Evolutionary conservation across 2,797 vertebrate genomes (phyloP), one percentile per base, ranked within the genome.

Genomic region (Tapirus indicus): DNA sequence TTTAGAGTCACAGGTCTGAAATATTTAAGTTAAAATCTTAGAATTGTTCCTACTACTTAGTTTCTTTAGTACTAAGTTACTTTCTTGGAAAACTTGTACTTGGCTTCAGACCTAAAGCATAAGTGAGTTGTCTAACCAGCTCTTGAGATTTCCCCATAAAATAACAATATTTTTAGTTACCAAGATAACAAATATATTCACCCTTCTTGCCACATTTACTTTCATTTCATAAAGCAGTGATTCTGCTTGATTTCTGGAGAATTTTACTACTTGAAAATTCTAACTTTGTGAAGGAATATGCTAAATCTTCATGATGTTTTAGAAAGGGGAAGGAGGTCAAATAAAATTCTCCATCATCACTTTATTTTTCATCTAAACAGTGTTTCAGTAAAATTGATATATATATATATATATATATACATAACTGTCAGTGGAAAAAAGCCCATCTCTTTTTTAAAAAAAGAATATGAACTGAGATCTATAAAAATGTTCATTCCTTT

Each of bases 241-340:
- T 87, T 91, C 35, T 74, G 38, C 20, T 78, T 91, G 49, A 91
- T 74, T 87, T 87, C 49, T 38, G 25, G 44, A 86, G n/a, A 92
- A 74, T 74, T 95, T 35, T 62, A 74, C 38, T 92, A 75, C 56
- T n/a, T 92, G 56, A 82, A 74, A 95, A 72, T 27, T 72, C 32
- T 56, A n/a, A 86, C 21, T 47, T 38, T 64, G 16, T 54, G 66
- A 66, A 62, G 72, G 10, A 75, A 78, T 23, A 66, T 41, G 56
- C 12, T 80, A 64, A 91, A 72, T 79, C 38, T 91, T 79, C 64
- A 74, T 25, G 62, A 56, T 79, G 75, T 56, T 92, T 82, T 64
- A 38, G 14, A 72, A 94, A 32, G 27, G 6, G 52, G 47, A 71
- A 78, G 17, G 44, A 38, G 12, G 17, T 74, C 75, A 87, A 66